These are phyloP conservation scores for Rhadinocentrus ornatus DNA, from an alignment of 2,797 vertebrate genomes.

Conservation along the genomic window DNA sequence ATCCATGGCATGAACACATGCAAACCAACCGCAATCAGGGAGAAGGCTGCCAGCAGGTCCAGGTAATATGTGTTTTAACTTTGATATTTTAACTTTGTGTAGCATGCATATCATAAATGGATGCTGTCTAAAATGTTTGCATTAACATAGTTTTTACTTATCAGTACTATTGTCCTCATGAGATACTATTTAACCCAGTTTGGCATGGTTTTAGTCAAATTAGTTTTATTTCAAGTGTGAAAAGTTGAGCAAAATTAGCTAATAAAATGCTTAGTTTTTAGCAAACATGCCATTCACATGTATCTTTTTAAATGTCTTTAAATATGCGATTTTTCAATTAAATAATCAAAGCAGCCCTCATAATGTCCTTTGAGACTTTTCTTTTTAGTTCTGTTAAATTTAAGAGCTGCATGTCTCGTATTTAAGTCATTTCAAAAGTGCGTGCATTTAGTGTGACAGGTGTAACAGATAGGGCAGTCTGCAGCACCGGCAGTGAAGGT, in stretches of 20 bases:
- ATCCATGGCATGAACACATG: conserved; percentile 44
- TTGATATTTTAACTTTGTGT: neutral
- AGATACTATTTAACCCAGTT: neutral
- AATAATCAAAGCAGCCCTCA: conserved; percentile 6
- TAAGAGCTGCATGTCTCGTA: conserved; percentile 11
- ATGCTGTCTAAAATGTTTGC: neutral
- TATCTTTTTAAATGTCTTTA: conserved; percentile 9
- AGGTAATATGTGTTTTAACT: conserved; percentile 49
- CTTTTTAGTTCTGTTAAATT: neutral
- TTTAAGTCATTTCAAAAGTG: conserved; percentile 6
- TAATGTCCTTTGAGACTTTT: neutral
- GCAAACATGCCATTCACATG: neutral
- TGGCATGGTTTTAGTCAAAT: neutral
- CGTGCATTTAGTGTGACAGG: conserved; percentile 16
- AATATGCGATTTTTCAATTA: neutral
- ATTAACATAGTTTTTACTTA: neutral
- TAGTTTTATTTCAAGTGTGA: neutral
- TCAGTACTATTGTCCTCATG: neutral
- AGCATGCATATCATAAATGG: neutral
- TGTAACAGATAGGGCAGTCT: conserved; percentile 15
- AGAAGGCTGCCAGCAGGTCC: conserved; percentile 22
- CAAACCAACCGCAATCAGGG: conserved; percentile 20
- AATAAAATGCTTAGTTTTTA: neutral
- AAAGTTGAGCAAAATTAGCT: neutral
- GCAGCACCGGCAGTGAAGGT: conserved; percentile 28